Evolutionary conservation across 1,140 invertebrate species (phyloP).

Genomic region (Drosophila grimshawi): DNA sequence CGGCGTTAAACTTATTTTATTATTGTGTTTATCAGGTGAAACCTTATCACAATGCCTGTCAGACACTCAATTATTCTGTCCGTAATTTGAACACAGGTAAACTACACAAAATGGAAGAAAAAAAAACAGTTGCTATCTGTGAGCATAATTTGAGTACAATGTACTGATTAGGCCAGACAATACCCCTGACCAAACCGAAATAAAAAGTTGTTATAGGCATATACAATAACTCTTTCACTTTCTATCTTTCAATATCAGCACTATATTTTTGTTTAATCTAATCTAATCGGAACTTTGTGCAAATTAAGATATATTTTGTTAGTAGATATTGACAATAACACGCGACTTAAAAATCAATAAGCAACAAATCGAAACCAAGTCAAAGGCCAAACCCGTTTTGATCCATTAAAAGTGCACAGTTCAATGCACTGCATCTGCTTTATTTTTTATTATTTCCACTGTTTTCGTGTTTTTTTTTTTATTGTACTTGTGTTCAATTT

Average conservation of each 20-base stretch:
- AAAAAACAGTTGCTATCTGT: constrained; percentile 31
- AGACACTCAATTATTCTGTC: constrained; percentile 32
- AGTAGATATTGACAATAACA: background rate
- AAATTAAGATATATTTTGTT: background rate
- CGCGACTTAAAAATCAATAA: constrained; percentile 5
- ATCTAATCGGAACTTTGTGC: background rate
- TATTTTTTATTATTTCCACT: background rate
- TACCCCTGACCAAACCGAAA: background rate
- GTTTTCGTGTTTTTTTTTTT: constrained; percentile 4
- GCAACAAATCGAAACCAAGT: constrained; percentile 36
- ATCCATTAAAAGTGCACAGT: constrained; percentile 13
- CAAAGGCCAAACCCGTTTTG: constrained; percentile 53
- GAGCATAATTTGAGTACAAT: constrained; percentile 26
- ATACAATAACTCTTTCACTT: background rate
- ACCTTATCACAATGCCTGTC: constrained; percentile 29
- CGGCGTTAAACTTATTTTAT: too few relatives aligned
- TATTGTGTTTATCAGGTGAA: background rate
- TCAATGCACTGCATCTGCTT: constrained; percentile 40
- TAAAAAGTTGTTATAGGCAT: background rate
- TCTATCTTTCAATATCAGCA: too few relatives aligned
- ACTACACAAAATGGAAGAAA: constrained; percentile 48
- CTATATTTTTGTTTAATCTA: background rate
- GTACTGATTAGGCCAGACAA: constrained; percentile 20
- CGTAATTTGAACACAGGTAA: constrained; percentile 2
- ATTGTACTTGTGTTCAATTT: constrained; percentile 1